Base-by-base conservation (phyloP, 2,113 vertebrate genomes). In the Grammomys dolichurus region DNA sequence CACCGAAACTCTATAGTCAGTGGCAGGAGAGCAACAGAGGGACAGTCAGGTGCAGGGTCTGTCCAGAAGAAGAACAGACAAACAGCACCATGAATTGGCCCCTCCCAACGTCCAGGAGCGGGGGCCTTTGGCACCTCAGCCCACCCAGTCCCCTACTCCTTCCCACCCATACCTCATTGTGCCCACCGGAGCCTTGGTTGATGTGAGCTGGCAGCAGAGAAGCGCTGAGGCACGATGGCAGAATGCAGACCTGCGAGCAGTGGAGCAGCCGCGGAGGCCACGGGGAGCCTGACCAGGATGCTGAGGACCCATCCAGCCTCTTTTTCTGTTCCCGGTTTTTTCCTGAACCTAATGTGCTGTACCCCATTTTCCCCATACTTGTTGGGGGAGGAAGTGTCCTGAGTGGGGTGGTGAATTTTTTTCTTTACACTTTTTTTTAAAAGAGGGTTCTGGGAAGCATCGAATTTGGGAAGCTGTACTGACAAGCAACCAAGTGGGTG, bases 1-100 rank as follows among this genome's bases (percentile, higher is more conserved):
- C 91, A 92, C 89, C 95, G 69, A 97, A 91, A 97, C 94, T 95
- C 97, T 5, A 93, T 72, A 88, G 63, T 90, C 96, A 89, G 93
- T 93, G 95, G 67, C 97, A 97, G 97, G 97, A 96, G 94, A 98
- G 97, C 93, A 58, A 97, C 97, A 97, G 91, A 98, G 97, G 97
- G 98, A 98, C 98, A 98, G 97, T 97, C 94, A 97, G 96, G 93
- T 91, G 63, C 97, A 98, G 97, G 98, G 97, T 96, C 48, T 95
- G 85, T 92, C 93, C 87, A 80, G 43, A 95, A 97, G 97, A 98
- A 96, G 97, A 97, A 94, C 96, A 91, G 65, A 85, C 96, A 90
- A 76, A 87, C 96, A 87, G 81, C 96, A 95, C 96, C 72, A 76
- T 48, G 95, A 95, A 93, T 81, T 78, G 19, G 89, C 95, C 40